phyloP scores from a whole-genome alignment of 2,797 vertebrate genomes.

The Heterohyrax brucei region DNA sequence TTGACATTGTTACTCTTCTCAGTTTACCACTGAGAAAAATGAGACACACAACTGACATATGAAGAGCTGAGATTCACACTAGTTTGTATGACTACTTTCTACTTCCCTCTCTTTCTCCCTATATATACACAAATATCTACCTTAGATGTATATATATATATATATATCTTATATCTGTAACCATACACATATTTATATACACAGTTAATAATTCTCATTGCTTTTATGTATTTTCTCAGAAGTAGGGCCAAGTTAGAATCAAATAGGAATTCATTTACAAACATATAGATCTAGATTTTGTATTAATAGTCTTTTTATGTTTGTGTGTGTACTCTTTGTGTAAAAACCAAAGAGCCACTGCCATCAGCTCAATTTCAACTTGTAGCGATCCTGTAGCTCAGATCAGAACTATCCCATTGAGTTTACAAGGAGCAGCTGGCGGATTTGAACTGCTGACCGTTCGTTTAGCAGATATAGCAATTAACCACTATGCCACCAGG shows the following conservation, averaged over 20 bases:
- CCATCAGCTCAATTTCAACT: too few species aligned
- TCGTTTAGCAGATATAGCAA: too few species aligned
- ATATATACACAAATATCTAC: not conserved
- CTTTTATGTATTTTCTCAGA: constrained; percentile 31
- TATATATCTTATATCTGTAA: not conserved
- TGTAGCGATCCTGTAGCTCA: too few species aligned
- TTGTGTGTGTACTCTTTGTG: not conserved
- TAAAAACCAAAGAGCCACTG: too few species aligned
- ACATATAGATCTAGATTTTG: not conserved
- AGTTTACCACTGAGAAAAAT: constrained; percentile 9
- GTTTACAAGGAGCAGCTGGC: too few species aligned
- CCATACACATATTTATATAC: not conserved
- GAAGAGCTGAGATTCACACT: not conserved
- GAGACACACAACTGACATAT: not conserved
- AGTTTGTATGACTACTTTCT: not conserved
- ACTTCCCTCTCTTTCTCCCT: not conserved
- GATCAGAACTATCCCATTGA: too few species aligned
- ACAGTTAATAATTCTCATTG: constrained; percentile 1
- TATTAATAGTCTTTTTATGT: not conserved
- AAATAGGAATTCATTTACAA: constrained; percentile 34
- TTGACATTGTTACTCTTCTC: not conserved
- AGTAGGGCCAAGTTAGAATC: not conserved
- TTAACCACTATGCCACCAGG: too few species aligned
- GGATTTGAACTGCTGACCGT: too few species aligned
- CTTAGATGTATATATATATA: not conserved